Base-by-base conservation (phyloP, 2,797 vertebrate genomes). In the Pogonophryne albipinna region DNA sequence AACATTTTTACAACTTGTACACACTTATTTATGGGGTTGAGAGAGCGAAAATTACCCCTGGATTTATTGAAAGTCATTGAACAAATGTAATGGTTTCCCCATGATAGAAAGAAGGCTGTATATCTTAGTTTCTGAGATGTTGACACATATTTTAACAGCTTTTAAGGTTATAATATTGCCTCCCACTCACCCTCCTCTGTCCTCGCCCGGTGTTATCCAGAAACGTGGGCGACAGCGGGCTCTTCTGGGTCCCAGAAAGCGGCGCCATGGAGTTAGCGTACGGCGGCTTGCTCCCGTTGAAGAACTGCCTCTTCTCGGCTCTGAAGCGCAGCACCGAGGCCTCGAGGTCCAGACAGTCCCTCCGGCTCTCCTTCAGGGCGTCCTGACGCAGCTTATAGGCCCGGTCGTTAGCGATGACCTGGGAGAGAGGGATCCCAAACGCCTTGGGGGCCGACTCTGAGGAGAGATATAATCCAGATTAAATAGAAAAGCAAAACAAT, bases 281-380 rank as follows among this genome's bases (percentile, higher is more conserved):
- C 0, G 76, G 68, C 2, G 88, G 23, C 14, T 80, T 93, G 82
- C 23, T 94, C 56, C 92, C 91, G 15, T 91, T 91, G 78, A 91
- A 89, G 65, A 93, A 90, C 66, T 93, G 92, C 0, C 92, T 88
- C 80, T 95, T 95, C 89, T 95, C 93, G 0, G 96, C 95, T 45
- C 94, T 90, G 80, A 97, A 97, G 13, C 51, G 92, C 10, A 95
- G 86, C 27, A 97, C 85, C 0, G 95, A 95, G 12, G 94, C 94
- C 82, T 97, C 97, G 88, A 97, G 92, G 78, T 97, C 95, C 82
- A 97, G 90, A 47, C 96, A 96, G 71, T 96, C 95, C 0, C 96
- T 90, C 8, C 97, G 85, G 84, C 95, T 95, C 86, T 84, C 94
- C 83, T 93, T 95, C 85, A 96, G 85, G 0, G 94, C 95, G 0